Percentiles rank a stretch among this genome's conserved stretches.
Conservation (phyloP, 2,888 invertebrate species). For the Lasioglossum zephyrum region DNA sequence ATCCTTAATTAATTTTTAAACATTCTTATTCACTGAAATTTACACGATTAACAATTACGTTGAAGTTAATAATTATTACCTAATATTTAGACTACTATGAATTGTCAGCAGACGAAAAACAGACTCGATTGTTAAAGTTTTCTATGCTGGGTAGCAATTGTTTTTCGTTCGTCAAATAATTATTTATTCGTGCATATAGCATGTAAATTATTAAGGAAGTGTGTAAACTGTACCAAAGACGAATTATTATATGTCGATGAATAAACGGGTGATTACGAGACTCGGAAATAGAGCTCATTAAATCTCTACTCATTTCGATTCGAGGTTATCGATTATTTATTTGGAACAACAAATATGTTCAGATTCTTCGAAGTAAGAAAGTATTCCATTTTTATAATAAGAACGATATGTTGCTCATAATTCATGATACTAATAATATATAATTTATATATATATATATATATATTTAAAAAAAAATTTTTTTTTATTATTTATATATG, state of each 20-base stretch:
- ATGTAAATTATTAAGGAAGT: constrained; percentile 38
- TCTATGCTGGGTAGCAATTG: neutral
- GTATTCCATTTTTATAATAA: too few relatives aligned
- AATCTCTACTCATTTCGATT: neutral
- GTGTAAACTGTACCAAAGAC: constrained; percentile 77
- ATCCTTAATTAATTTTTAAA: too few relatives aligned
- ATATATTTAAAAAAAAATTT: too few relatives aligned
- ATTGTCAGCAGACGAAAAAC: neutral
- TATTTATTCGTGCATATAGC: constrained; percentile 44
- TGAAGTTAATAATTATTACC: neutral
- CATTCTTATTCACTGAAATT: too few relatives aligned
- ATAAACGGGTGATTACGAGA: constrained; percentile 58
- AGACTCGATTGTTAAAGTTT: constrained; percentile 15
- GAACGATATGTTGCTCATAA: neutral
- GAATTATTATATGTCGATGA: constrained; percentile 69
- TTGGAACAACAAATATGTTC: neutral
- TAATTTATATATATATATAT: too few relatives aligned
- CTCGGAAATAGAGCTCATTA: constrained; percentile 38
- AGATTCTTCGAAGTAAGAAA: too few relatives aligned
- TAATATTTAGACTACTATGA: neutral
- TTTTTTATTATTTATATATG: too few relatives aligned
- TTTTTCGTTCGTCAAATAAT: constrained; percentile 20
- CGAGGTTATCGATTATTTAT: neutral
- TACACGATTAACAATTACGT: neutral
- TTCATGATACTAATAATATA: neutral